Evolutionary conservation across 2,888 invertebrate genomes (phyloP).

Genomic region (Drosophila falleni): DNA sequence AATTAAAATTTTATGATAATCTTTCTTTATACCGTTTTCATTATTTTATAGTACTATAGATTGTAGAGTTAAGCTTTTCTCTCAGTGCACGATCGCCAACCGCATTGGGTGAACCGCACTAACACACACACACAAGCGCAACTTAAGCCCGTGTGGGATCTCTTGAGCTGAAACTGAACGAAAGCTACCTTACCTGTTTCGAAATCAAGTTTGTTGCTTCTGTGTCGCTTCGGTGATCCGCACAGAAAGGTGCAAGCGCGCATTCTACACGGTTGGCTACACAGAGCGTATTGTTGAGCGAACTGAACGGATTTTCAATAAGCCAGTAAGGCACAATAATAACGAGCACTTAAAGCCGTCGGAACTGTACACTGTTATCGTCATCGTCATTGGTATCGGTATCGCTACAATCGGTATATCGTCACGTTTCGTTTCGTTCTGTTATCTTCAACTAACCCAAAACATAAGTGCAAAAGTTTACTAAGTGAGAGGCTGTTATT

Average conservation of each 20-base stretch:
- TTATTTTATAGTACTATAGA: neutral
- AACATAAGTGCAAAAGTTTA: conserved; percentile 35
- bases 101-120: conserved; percentile 65
- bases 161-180: conserved; percentile 71
- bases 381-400: conserved; percentile 11
- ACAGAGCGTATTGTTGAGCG: conserved; percentile 49
- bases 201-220: conserved; percentile 80
- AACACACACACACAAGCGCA: conserved; percentile 22
- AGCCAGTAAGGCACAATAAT: conserved; percentile 53
- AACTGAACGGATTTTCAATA: conserved; percentile 49
- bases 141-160: conserved; percentile 48
- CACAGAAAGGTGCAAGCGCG: conserved; percentile 81
- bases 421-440: conserved; percentile 8
- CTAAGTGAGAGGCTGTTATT: conserved; percentile 17
- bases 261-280: conserved; percentile 73
- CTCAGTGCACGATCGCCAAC: conserved; percentile 56
- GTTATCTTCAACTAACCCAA: conserved; percentile 1
- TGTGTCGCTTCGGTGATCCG: conserved; percentile 80
- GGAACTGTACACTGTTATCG: conserved; percentile 45
- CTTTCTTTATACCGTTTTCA: neutral
- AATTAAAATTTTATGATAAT: neutral
- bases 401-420: conserved; percentile 6
- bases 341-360: conserved; percentile 58
- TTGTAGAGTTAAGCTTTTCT: conserved; percentile 10
- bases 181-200: conserved; percentile 78